A percentile compares a stretch with the other conserved stretches of the same genome.
phyloP scores from a whole-genome alignment of 2,113 vertebrate genomes.

The Neopipo cinnamomea region DNA sequence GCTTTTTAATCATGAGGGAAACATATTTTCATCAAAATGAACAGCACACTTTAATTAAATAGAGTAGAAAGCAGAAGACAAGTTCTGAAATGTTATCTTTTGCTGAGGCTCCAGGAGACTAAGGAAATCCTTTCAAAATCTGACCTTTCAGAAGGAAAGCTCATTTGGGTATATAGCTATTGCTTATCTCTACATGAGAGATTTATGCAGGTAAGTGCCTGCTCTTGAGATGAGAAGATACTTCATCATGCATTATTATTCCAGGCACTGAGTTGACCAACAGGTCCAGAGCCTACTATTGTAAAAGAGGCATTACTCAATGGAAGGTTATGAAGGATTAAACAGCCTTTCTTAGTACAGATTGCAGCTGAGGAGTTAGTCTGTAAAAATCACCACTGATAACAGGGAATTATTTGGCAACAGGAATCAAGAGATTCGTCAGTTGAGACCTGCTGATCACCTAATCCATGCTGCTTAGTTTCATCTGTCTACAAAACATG shows the following conservation, averaged over 20 bases:
- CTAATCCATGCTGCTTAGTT: neutral
- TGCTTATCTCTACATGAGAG: conserved; percentile 19
- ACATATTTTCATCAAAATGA: conserved; percentile 39
- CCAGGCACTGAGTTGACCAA: neutral
- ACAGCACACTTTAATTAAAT: conserved; percentile 35
- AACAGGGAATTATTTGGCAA: neutral
- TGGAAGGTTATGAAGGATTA: neutral
- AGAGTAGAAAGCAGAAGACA: conserved; percentile 11
- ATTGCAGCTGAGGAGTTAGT: neutral
- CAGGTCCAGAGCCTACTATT: neutral
- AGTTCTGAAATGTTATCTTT: conserved; percentile 21
- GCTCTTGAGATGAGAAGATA: conserved; percentile 23
- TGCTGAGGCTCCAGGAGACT: neutral
- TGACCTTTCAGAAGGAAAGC: conserved; percentile 49
- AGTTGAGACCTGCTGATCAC: neutral
- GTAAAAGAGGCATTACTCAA: neutral
- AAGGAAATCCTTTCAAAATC: conserved; percentile 45
- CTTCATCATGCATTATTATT: conserved; percentile 3
- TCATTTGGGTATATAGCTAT: conserved; percentile 14
- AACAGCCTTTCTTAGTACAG: neutral
- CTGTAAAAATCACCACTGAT: neutral
- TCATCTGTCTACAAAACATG: neutral
- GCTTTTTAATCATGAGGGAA: conserved; percentile 38
- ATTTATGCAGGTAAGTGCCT: conserved; percentile 29
- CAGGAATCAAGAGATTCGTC: neutral